Conservation (phyloP, 2,888 invertebrate genomes). For the Eupithecia centaureata region DNA sequence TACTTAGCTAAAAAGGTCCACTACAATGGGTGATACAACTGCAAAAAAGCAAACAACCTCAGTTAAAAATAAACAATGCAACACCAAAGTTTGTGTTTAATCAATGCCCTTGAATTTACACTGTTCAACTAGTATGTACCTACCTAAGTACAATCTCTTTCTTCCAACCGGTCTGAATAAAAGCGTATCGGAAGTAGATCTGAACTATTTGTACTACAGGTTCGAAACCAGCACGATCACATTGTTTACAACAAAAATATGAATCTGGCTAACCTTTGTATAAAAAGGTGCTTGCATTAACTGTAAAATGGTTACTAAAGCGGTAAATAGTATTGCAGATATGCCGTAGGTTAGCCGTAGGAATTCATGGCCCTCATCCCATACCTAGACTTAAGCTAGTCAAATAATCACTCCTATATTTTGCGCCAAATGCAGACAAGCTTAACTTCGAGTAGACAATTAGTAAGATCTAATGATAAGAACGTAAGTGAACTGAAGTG, state of each 20-base stretch:
- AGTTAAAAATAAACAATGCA: neutral
- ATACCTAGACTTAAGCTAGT: neutral
- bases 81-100: neutral
- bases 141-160: conserved; percentile 65
- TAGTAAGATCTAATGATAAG: neutral
- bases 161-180: conserved; percentile 44
- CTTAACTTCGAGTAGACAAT: too few species aligned
- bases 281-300: neutral
- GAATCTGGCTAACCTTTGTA: neutral
- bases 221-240: neutral
- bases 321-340: neutral
- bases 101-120: conserved; percentile 3
- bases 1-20: neutral
- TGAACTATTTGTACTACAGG: neutral
- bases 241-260: neutral
- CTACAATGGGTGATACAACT: too few species aligned
- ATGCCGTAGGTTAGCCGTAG: conserved; percentile 1
- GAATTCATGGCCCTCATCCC: neutral
- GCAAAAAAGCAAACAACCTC: neutral
- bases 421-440: neutral
- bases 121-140: conserved; percentile 48
- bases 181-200: conserved; percentile 50
- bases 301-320: neutral
- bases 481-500: too few species aligned
- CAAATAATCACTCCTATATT: neutral